Conservation (phyloP, 1,140 invertebrate species). For the Trachymyrmex septentrionalis region DNA sequence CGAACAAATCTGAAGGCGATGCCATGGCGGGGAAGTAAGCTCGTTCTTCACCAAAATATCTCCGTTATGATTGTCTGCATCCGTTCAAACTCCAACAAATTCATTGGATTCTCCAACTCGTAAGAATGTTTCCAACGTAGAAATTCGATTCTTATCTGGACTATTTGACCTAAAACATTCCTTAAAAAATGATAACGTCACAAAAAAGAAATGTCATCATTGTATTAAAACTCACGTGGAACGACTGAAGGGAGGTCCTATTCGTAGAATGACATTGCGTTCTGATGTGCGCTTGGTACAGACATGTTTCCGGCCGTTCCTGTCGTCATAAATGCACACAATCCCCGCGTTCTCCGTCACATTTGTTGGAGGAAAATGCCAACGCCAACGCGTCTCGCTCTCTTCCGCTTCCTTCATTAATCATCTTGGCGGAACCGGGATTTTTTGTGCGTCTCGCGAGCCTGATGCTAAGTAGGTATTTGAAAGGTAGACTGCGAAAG, state of each 20-base stretch:
- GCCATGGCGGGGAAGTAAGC: neutral
- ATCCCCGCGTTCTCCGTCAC: constrained; percentile 8
- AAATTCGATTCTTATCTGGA: neutral
- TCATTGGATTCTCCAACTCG: neutral
- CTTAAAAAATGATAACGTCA: too few relatives aligned
- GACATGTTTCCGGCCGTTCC: constrained; percentile 21
- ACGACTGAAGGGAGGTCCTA: neutral
- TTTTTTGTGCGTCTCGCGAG: constrained; percentile 18
- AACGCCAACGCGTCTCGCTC: constrained; percentile 29
- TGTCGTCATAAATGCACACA: constrained; percentile 40
- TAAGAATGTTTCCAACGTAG: neutral
- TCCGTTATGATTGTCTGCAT: neutral
- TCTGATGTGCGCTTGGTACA: neutral
- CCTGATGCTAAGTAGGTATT: neutral
- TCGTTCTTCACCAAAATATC: neutral
- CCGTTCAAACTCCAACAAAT: neutral
- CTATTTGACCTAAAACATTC: neutral
- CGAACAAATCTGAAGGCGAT: constrained; percentile 14
- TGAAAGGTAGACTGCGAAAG: neutral
- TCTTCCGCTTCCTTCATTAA: constrained; percentile 59
- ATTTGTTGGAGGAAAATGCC: constrained; percentile 23
- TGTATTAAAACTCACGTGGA: neutral
- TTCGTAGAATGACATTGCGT: constrained; percentile 17
- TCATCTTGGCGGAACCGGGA: constrained; percentile 4
- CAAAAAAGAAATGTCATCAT: neutral